phyloP scores from a whole-genome alignment of 2,113 vertebrate genomes.

The Zosterops japonicus region DNA sequence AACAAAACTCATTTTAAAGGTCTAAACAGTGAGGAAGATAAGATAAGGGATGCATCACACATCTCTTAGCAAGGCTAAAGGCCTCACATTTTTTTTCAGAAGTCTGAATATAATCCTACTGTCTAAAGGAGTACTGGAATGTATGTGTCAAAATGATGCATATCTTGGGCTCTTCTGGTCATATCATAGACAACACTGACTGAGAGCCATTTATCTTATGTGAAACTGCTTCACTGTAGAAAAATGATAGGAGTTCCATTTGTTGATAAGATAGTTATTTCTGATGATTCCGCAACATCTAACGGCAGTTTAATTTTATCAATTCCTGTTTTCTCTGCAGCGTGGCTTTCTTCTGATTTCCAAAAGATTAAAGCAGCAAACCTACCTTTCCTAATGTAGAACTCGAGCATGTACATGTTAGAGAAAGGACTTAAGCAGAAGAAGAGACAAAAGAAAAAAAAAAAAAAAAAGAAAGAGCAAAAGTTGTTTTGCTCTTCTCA shows the following conservation, averaged over 20 bases:
- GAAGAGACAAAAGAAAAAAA: background rate
- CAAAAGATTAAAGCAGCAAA: constrained; percentile 60
- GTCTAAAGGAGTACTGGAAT: constrained; percentile 66
- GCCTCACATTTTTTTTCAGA: constrained; percentile 33
- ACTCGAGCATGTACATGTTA: background rate
- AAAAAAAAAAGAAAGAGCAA: background rate
- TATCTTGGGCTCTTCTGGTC: constrained; percentile 44
- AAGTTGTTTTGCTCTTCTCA: background rate
- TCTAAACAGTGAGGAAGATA: constrained; percentile 8
- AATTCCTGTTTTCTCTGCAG: constrained; percentile 19
- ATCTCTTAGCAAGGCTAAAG: constrained; percentile 19
- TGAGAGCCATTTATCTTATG: constrained; percentile 74
- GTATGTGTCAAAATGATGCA: constrained; percentile 73
- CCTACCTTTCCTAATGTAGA: constrained; percentile 36
- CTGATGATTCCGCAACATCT: constrained; percentile 63
- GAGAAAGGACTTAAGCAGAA: constrained; percentile 4
- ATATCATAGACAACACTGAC: constrained; percentile 64
- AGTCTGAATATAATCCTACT: constrained; percentile 52
- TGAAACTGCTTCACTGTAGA: constrained; percentile 68
- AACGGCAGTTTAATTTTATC: constrained; percentile 64
- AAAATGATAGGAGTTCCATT: constrained; percentile 72
- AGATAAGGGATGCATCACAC: constrained; percentile 12
- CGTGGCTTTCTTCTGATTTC: constrained; percentile 45
- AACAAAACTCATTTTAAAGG: background rate
- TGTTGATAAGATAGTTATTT: constrained; percentile 71